Percentiles rank a stretch among this genome's conserved stretches.
phyloP scores from a whole-genome alignment of 1,140 invertebrate species.

The Phortica variegata region DNA sequence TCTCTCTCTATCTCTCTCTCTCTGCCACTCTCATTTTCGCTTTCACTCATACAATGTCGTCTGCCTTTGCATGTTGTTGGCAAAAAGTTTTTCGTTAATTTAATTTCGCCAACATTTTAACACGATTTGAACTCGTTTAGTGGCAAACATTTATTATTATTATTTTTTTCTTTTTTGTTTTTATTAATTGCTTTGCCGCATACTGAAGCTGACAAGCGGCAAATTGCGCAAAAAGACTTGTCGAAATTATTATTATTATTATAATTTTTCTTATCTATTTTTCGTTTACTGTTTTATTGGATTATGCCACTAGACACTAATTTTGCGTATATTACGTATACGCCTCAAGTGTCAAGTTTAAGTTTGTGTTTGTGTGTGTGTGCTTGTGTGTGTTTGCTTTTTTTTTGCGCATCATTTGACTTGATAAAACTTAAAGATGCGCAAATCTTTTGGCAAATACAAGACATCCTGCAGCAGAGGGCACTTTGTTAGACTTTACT shows the following conservation, averaged over 20 bases:
- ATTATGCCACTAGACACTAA: constrained; percentile 1
- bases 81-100: constrained; percentile 38
- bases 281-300: not conserved
- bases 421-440: constrained; percentile 53
- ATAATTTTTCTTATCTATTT: not conserved
- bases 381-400: constrained; percentile 39
- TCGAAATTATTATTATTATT: not conserved
- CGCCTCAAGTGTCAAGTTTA: constrained; percentile 10
- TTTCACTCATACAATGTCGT: not conserved
- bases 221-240: too few species aligned
- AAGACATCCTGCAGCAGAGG: constrained; percentile 1
- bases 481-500: not conserved
- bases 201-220: too few species aligned
- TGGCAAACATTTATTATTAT: not conserved
- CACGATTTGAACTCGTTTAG: constrained; percentile 21
- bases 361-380: constrained; percentile 9
- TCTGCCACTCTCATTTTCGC: not conserved
- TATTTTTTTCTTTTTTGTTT: not conserved
- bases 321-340: constrained; percentile 15
- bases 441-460: constrained; percentile 24
- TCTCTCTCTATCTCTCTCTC: not conserved
- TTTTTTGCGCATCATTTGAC: constrained; percentile 49
- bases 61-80: too few species aligned
- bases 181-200: too few species aligned
- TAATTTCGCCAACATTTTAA: constrained; percentile 39